Conservation (phyloP, 2,888 invertebrate genomes). For the Octodonta nipae region DNA sequence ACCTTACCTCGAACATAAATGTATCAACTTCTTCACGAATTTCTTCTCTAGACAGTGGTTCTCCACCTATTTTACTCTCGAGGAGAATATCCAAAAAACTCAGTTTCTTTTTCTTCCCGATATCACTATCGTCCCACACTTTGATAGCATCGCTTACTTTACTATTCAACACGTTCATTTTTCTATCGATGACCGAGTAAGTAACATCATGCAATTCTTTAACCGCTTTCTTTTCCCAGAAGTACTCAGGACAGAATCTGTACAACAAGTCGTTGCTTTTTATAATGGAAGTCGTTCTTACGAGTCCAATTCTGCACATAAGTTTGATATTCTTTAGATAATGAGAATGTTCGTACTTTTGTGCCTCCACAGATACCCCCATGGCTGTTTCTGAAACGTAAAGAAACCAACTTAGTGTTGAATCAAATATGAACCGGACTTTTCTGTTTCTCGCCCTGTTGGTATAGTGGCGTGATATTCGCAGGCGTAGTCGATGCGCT, state of each 20-base stretch:
- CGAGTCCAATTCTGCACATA: background rate
- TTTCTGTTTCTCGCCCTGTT: too few species aligned
- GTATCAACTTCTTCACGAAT: conserved; percentile 60
- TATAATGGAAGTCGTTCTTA: conserved; percentile 22
- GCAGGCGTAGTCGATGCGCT: too few species aligned
- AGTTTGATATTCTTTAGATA: conserved; percentile 2
- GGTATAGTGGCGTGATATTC: too few species aligned
- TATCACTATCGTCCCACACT: conserved; percentile 6
- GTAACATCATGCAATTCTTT: conserved; percentile 4
- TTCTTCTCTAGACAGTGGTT: conserved; percentile 43
- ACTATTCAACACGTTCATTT: conserved; percentile 31
- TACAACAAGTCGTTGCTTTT: conserved; percentile 31
- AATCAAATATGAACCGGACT: too few species aligned
- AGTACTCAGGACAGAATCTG: conserved; percentile 45
- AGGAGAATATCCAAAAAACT: conserved; percentile 56
- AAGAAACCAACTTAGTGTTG: too few species aligned
- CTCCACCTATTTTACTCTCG: conserved; percentile 40
- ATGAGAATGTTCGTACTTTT: background rate
- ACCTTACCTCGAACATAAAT: conserved; percentile 58
- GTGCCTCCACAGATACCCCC: conserved; percentile 1
- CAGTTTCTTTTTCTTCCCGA: conserved; percentile 40
- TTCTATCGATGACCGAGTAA: conserved; percentile 2
- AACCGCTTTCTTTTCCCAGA: conserved; percentile 31
- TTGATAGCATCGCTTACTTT: conserved; percentile 1
- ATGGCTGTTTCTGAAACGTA: conserved; percentile 5